Percentiles rank a stretch among this genome's conserved stretches.
These are phyloP conservation scores for Drosophila cognata DNA, from an alignment of 2,888 invertebrate species.

Conservation along the genomic window DNA sequence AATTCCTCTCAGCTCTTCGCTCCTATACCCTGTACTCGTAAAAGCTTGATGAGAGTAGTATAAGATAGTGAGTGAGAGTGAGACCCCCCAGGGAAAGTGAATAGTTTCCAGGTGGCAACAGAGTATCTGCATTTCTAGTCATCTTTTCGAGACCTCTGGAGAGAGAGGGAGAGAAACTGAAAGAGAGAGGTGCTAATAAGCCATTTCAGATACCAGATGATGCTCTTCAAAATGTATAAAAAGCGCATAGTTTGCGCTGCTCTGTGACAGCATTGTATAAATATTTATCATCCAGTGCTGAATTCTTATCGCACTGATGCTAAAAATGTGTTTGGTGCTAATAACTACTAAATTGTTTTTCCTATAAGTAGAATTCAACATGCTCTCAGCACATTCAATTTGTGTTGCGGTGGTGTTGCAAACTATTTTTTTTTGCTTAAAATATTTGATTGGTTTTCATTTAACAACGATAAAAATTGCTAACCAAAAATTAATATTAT, in stretches of 20 bases:
- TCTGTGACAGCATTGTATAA: conserved; percentile 2
- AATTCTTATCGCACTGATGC: conserved; percentile 6
- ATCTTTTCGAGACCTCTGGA: neutral
- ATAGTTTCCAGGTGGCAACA: neutral
- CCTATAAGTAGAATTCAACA: conserved; percentile 16
- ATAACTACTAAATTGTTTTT: conserved; percentile 23
- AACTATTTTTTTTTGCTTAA: neutral
- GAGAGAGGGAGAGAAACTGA: neutral
- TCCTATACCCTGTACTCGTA: neutral
- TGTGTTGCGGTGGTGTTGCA: conserved; percentile 2
- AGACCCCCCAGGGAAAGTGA: neutral
- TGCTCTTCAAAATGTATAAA: conserved; percentile 17
- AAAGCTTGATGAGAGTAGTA: neutral
- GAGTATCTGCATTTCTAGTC: neutral
- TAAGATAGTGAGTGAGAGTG: neutral
- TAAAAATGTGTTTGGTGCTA: conserved; percentile 22
- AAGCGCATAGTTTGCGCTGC: neutral
- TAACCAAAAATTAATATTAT: neutral
- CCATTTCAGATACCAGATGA: neutral
- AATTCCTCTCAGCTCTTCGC: conserved; percentile 8
- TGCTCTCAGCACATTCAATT: neutral
- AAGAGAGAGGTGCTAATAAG: conserved; percentile 28
- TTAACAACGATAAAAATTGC: neutral
- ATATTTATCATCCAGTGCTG: conserved; percentile 1
- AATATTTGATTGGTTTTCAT: neutral